phyloP scores from a whole-genome alignment of 2,888 invertebrate genomes.

The Chaetogeoica ovagalla region DNA sequence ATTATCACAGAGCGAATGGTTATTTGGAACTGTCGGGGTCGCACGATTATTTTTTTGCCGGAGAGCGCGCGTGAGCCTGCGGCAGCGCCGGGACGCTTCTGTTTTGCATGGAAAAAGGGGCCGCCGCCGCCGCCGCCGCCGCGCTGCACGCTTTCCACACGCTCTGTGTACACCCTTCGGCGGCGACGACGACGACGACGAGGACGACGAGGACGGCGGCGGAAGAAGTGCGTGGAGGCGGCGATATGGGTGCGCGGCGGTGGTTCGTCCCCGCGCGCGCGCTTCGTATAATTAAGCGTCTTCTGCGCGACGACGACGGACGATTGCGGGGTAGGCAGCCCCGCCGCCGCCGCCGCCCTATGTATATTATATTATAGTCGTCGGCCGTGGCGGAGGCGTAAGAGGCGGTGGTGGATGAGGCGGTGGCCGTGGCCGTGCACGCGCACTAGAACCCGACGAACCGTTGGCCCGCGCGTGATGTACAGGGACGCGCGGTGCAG shows the following conservation, averaged over 20 bases:
- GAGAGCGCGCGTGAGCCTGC: slow-evolving; percentile 53
- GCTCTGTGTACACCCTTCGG: background rate
- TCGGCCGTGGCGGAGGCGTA: background rate
- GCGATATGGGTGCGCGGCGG: background rate
- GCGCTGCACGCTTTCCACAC: slow-evolving; percentile 35
- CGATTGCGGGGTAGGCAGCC: background rate
- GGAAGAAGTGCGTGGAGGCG: background rate
- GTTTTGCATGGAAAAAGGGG: slow-evolving; percentile 53
- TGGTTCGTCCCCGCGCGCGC: slow-evolving; percentile 40
- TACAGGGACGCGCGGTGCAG: background rate
- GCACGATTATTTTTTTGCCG: slow-evolving; percentile 49
- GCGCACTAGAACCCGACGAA: slow-evolving; percentile 41
- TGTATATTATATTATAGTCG: background rate
- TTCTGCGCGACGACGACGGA: slow-evolving; percentile 21
- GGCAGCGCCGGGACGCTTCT: slow-evolving; percentile 53
- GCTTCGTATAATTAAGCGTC: slow-evolving; percentile 53
- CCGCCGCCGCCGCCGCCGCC: slow-evolving; percentile 38
- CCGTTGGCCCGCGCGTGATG: slow-evolving; percentile 22
- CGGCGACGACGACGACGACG: too few relatives aligned
- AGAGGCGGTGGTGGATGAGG: background rate
- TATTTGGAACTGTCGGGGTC: slow-evolving; percentile 52
- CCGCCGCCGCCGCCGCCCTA: background rate
- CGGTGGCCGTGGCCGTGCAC: slow-evolving; percentile 25
- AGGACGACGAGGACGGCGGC: background rate
- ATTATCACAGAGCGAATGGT: slow-evolving; percentile 53